phyloP scores from a whole-genome alignment of 1,140 invertebrate genomes.

The Hyles vespertilio region DNA sequence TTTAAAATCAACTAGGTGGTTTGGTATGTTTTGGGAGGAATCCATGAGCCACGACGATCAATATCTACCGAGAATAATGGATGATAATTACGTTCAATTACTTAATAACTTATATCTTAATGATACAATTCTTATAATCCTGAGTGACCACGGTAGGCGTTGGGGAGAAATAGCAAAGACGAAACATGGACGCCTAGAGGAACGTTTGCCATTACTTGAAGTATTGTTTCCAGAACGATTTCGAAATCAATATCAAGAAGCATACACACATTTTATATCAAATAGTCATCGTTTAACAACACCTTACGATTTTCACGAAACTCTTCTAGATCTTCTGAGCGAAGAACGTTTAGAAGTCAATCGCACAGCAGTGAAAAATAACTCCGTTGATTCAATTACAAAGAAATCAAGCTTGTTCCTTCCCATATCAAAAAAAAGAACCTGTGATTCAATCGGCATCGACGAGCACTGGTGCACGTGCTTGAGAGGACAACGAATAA shows the following conservation, averaged over 20 bases:
- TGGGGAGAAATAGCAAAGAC: constrained; percentile 82
- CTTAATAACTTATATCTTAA: constrained; percentile 77
- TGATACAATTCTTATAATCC: constrained; percentile 82
- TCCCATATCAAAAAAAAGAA: constrained; percentile 80
- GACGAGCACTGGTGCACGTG: constrained; percentile 88
- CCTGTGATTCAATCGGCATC: constrained; percentile 83
- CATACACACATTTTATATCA: constrained; percentile 77
- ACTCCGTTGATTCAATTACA: background rate
- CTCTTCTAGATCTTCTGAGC: constrained; percentile 41
- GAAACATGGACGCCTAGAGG: constrained; percentile 88
- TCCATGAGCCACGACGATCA: constrained; percentile 83
- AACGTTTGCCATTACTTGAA: constrained; percentile 88
- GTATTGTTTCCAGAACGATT: constrained; percentile 85
- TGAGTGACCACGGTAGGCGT: constrained; percentile 93
- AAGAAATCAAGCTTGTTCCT: constrained; percentile 84
- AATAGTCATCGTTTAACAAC: constrained; percentile 85
- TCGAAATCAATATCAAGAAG: constrained; percentile 76
- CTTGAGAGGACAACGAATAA: constrained; percentile 69
- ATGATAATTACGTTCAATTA: constrained; percentile 74
- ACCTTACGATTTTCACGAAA: constrained; percentile 86
- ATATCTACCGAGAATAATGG: constrained; percentile 80
- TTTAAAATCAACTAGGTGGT: constrained; percentile 71
- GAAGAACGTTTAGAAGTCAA: constrained; percentile 18
- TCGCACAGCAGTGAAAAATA: constrained; percentile 15
- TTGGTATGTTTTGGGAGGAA: constrained; percentile 85